Evolutionary conservation across 2,888 invertebrate genomes (phyloP).

Genomic region (Latheticus oryzae): DNA sequence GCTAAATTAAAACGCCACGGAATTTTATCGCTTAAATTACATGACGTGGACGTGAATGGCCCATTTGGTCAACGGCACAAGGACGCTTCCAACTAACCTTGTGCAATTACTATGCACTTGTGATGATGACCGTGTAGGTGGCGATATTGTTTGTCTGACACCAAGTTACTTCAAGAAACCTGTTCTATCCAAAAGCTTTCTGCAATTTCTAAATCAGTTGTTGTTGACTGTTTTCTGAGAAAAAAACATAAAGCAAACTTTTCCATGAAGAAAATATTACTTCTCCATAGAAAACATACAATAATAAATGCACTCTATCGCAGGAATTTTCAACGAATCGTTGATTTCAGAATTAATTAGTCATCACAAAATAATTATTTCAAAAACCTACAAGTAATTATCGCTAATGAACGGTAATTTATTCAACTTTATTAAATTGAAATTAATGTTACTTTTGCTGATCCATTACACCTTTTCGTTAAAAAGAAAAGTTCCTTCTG

Average conservation of each 20-base stretch:
- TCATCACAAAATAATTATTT: constrained; percentile 33
- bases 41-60: too few species aligned
- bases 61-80: constrained; percentile 44
- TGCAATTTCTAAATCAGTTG: constrained; percentile 27
- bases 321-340: constrained; percentile 33
- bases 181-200: constrained; percentile 25
- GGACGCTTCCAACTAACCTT: constrained; percentile 43
- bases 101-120: constrained; percentile 46
- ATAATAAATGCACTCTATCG: constrained; percentile 23
- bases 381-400: constrained; percentile 25
- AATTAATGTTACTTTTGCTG: constrained; percentile 11
- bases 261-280: constrained; percentile 14
- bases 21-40: constrained; percentile 16
- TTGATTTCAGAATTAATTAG: constrained; percentile 32
- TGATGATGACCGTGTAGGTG: constrained; percentile 42
- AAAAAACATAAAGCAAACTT: constrained; percentile 8
- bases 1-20: constrained; percentile 4
- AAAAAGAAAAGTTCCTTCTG: constrained; percentile 1
- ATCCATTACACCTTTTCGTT: constrained; percentile 5
- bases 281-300: constrained; percentile 13
- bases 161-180: constrained; percentile 17
- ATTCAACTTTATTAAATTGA: constrained; percentile 6
- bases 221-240: too few species aligned
- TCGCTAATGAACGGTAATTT: constrained; percentile 31
- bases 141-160: constrained; percentile 41